These are phyloP conservation scores for Cosmia trapezina DNA, from an alignment of 2,888 invertebrate genomes.

Conservation along the genomic window DNA sequence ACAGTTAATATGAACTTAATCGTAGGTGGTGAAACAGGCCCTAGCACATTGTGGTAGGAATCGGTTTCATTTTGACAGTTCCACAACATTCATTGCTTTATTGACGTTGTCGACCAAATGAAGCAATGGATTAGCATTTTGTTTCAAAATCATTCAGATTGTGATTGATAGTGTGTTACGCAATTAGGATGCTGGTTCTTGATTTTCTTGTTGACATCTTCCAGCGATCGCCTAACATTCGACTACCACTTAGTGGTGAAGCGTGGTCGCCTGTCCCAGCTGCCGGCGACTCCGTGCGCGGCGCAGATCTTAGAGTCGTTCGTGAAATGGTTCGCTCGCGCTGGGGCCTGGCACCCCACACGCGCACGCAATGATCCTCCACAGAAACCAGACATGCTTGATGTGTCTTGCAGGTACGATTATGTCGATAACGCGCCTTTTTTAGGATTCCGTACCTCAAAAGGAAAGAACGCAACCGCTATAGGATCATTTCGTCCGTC, in stretches of 20 bases:
- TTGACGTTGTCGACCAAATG: too few relatives aligned
- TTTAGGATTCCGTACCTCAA: too few relatives aligned
- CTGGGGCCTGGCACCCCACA: conserved; percentile 85
- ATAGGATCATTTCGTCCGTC: too few relatives aligned
- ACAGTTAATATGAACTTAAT: too few relatives aligned
- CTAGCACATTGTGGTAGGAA: too few relatives aligned
- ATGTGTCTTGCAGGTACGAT: conserved; percentile 82
- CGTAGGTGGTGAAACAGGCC: too few relatives aligned
- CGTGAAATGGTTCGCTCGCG: conserved; percentile 88
- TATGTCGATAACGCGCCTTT: not conserved
- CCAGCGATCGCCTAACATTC: conserved; percentile 85
- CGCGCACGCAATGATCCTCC: conserved; percentile 80
- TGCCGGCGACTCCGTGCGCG: conserved; percentile 85
- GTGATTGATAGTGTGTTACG: too few relatives aligned
- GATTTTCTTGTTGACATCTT: conserved; percentile 4
- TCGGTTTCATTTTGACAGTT: too few relatives aligned
- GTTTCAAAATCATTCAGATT: too few relatives aligned
- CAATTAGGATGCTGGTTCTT: not conserved
- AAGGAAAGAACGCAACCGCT: too few relatives aligned
- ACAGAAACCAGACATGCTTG: conserved; percentile 80
- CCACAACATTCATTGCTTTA: too few relatives aligned
- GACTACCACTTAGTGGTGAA: conserved; percentile 89
- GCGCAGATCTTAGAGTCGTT: conserved; percentile 87
- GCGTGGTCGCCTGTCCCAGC: conserved; percentile 82
- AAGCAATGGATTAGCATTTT: too few relatives aligned